Conservation (phyloP, 1,140 invertebrate species). For the Antheraea pernyi region DNA sequence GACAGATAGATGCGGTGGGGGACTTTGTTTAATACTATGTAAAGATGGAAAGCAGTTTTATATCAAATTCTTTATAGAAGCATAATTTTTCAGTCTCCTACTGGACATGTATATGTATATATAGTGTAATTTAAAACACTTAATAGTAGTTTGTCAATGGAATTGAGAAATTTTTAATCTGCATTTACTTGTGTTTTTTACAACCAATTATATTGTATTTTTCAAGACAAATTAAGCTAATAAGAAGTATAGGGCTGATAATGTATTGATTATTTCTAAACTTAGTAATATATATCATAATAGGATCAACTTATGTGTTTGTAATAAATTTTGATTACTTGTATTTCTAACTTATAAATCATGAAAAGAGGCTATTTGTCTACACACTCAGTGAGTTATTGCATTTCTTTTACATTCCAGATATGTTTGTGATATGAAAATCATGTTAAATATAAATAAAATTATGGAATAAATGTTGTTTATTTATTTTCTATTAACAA, state of each 20-base stretch:
- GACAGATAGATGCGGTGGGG: no score
- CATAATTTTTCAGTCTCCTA: neutral
- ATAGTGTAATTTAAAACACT: neutral
- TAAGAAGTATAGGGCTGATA: no score
- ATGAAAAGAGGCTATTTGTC: slow-evolving; percentile 14
- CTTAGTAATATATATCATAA: neutral
- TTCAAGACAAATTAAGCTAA: neutral
- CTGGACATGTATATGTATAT: neutral
- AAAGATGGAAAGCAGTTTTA: neutral
- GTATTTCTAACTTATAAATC: neutral
- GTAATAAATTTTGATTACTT: neutral
- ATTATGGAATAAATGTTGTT: slow-evolving; percentile 21
- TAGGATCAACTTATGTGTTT: neutral
- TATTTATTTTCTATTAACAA: neutral
- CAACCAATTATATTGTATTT: neutral
- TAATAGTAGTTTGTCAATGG: neutral
- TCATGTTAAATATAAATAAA: slow-evolving; percentile 39
- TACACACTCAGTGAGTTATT: slow-evolving; percentile 20
- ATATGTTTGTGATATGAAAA: slow-evolving; percentile 37
- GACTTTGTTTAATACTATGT: no score
- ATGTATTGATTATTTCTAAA: no score
- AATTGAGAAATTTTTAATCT: neutral
- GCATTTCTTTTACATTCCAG: slow-evolving; percentile 32
- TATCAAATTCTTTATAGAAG: neutral
- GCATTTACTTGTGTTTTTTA: neutral